phyloP scores from a whole-genome alignment of 2,113 vertebrate genomes.

The Tachuris rubrigastra region DNA sequence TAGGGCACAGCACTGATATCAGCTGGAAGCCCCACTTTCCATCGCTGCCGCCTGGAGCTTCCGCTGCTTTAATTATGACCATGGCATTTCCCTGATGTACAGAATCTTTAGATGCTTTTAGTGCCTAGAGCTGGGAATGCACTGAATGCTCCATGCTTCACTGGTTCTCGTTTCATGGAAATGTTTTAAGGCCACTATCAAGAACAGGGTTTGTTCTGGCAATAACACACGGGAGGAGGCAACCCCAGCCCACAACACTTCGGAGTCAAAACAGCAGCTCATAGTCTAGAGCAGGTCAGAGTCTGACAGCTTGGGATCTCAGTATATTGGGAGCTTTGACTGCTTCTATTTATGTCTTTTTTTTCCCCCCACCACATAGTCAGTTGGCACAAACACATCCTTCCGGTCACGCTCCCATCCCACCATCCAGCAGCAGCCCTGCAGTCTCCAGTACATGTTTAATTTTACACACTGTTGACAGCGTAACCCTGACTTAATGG shows the following conservation, averaged over 20 bases:
- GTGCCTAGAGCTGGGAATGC: not conserved
- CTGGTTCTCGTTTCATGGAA: not conserved
- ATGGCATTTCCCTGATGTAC: not conserved
- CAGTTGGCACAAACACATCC: not conserved
- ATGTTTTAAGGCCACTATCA: not conserved
- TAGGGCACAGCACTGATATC: rapidly evolving
- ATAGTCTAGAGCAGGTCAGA: not conserved
- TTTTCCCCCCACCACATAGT: not conserved
- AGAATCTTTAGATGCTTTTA: not conserved
- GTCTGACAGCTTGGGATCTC: not conserved
- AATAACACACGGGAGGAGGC: not conserved
- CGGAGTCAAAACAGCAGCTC: not conserved
- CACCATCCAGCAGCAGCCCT: not conserved
- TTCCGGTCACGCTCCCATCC: not conserved
- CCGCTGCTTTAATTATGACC: not conserved
- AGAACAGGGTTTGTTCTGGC: not conserved
- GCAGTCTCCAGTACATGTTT: not conserved
- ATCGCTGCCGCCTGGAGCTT: not conserved
- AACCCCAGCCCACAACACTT: not conserved
- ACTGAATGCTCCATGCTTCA: not conserved
- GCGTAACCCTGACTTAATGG: not conserved
- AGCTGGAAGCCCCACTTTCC: not conserved
- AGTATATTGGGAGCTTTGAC: not conserved
- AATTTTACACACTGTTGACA: not conserved
- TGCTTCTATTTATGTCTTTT: not conserved